A percentile compares a stretch with the other conserved stretches of the same genome.
These are phyloP conservation scores for Clusia tigrina DNA, from an alignment of 2,888 invertebrate genomes.

Conservation along the genomic window DNA sequence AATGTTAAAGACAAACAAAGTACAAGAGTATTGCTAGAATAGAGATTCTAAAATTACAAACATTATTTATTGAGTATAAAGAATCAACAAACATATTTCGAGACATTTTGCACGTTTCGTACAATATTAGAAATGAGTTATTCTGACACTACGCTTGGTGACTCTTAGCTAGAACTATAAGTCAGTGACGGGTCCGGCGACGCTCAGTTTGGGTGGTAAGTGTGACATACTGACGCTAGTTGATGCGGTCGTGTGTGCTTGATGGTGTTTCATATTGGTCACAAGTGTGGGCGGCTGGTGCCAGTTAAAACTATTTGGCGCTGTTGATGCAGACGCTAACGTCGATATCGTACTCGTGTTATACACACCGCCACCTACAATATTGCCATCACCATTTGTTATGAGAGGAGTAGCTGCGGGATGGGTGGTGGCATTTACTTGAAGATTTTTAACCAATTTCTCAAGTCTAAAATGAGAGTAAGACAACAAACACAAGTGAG, in stretches of 20 bases:
- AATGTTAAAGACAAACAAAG: not conserved
- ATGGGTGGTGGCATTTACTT: slow-evolving; percentile 47
- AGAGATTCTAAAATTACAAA: too few species aligned
- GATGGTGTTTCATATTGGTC: slow-evolving; percentile 26
- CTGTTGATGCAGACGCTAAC: slow-evolving; percentile 26
- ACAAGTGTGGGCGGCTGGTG: slow-evolving; percentile 28
- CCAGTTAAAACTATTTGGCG: slow-evolving; percentile 19
- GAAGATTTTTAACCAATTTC: slow-evolving; percentile 63
- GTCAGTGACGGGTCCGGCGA: slow-evolving; percentile 63
- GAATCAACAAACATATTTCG: too few species aligned
- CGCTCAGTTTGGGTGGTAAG: slow-evolving; percentile 53
- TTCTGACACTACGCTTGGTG: slow-evolving; percentile 42
- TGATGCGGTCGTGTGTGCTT: slow-evolving; percentile 29
- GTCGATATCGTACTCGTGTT: slow-evolving; percentile 14
- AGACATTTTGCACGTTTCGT: too few species aligned
- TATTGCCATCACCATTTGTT: slow-evolving; percentile 43
- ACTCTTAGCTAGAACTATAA: slow-evolving; percentile 61
- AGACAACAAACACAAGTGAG: slow-evolving; percentile 40
- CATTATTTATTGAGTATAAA: too few species aligned
- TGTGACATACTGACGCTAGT: slow-evolving; percentile 30
- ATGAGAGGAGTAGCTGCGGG: slow-evolving; percentile 31
- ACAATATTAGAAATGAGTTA: slow-evolving; percentile 56
- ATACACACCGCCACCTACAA: slow-evolving; percentile 22
- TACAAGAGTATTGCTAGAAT: too few species aligned
- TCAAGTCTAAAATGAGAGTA: slow-evolving; percentile 60